Base-by-base conservation (phyloP, 2,888 invertebrate genomes). In the Drosophila vallismaia region DNA sequence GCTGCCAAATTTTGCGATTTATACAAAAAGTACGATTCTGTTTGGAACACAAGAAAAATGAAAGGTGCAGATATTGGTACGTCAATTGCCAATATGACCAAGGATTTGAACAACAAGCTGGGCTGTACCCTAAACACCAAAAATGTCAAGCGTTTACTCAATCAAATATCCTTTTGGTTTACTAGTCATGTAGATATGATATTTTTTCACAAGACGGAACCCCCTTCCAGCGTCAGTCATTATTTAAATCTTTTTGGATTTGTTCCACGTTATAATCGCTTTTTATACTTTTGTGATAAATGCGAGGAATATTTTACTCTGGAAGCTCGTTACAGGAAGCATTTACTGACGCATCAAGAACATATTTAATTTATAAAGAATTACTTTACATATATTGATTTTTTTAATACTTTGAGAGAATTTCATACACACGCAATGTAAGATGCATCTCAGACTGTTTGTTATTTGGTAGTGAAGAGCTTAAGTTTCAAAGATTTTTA, bases 61-160 rank as follows among this genome's bases (percentile, higher is more conserved):
- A 36, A 58, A 26, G 54, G 5, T 10, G 10, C n/a, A 28, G 4
- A 9, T n/a, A 52, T 1, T 48, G 2, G 67, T 3, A 8, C 19
- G 1, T 3, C 7, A 8, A 71, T 85, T 3, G 8, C 14, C 3
- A 24, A n/a, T 3, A 14, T 88, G 0, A 71, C 71, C 19, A 31
- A 44, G 3, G 56, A 74, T 4, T 36, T 53, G 1, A 89, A 87
- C 31, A 9, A 0, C 1, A 24, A 14, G 9, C 36, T 82, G 5
- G 31, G 33, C 0, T 12, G 33, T 0, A 42, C 59, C 2, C 49
- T 86, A 0, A 54, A 40, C 3, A 9, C 45, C 0, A 12, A 9
- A 5, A 86, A 89, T 14, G 1, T 79, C 0, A 89, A 87, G 57
- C 86, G 84, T 1, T 59, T 88, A 44, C 36, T 76, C 2, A 89